Conservation (phyloP, 2,888 invertebrate genomes). For the Seira musarum region DNA sequence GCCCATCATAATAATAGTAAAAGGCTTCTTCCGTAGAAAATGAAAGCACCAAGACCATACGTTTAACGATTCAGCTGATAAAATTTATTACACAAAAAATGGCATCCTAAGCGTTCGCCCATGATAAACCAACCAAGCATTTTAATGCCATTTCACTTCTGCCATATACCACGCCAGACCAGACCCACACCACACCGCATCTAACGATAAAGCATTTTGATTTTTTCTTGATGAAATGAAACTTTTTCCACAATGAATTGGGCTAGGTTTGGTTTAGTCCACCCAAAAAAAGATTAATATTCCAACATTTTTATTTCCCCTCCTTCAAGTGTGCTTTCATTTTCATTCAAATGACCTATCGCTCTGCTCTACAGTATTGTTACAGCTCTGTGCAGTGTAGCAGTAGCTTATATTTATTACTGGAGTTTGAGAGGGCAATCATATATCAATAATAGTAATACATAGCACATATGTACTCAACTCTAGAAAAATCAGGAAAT, state of each 20-base stretch:
- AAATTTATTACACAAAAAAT: conserved; percentile 33
- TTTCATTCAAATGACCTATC: conserved; percentile 57
- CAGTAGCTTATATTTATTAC: no score
- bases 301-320: conserved; percentile 26
- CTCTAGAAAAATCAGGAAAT: conserved; percentile 12
- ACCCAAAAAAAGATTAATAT: conserved; percentile 30
- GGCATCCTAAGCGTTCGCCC: no score
- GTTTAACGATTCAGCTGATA: conserved; percentile 33
- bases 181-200: no score
- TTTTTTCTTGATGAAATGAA: no score
- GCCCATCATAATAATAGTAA: conserved; percentile 16
- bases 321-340: conserved; percentile 40
- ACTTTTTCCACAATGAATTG: conserved; percentile 43
- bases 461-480: no score
- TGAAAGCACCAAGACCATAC: conserved; percentile 1
- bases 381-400: no score
- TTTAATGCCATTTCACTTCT: no score
- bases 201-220: no score
- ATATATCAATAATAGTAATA: conserved; percentile 33
- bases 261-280: conserved; percentile 22
- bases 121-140: no score
- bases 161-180: no score
- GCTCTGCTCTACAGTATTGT: conserved; percentile 1
- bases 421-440: background rate
- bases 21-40: background rate